Evolutionary conservation across 2,797 vertebrate genomes (phyloP).

Genomic region (Cossypha caffra): DNA sequence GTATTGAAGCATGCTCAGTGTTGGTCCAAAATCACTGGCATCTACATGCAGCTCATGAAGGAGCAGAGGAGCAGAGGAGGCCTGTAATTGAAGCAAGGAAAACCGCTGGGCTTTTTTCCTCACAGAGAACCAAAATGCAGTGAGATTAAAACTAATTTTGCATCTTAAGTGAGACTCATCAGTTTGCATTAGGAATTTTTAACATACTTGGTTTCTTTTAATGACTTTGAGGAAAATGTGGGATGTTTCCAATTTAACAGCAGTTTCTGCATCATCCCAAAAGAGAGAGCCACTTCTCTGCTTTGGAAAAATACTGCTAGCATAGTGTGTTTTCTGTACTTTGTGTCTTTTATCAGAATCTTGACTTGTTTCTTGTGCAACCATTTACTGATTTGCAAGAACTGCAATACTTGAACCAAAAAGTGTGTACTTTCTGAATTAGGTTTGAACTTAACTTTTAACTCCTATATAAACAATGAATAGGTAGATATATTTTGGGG

Average conservation of each 20-base stretch:
- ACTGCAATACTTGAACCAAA: not conserved
- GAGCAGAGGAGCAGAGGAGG: not conserved
- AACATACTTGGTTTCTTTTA: not conserved
- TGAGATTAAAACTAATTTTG: not conserved
- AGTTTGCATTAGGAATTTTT: not conserved
- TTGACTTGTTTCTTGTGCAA: not conserved
- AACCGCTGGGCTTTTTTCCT: not conserved
- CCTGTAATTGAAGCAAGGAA: not conserved
- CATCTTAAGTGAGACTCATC: not conserved
- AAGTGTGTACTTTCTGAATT: not conserved
- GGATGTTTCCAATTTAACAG: not conserved
- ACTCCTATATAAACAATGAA: not conserved
- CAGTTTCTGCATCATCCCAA: not conserved
- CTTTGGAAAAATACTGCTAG: not conserved
- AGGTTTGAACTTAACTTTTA: not conserved
- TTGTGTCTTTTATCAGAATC: not conserved
- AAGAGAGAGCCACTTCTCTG: not conserved
- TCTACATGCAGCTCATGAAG: rapidly evolving
- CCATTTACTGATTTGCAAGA: not conserved
- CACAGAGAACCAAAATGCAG: not conserved
- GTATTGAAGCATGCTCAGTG: not conserved
- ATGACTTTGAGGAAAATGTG: not conserved
- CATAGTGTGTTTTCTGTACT: not conserved
- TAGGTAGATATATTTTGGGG: not conserved
- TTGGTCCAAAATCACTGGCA: not conserved